Evolutionary conservation across 92 coral and sea anemone genomes (phyloP).

Genomic region (Phenganax marumi): DNA sequence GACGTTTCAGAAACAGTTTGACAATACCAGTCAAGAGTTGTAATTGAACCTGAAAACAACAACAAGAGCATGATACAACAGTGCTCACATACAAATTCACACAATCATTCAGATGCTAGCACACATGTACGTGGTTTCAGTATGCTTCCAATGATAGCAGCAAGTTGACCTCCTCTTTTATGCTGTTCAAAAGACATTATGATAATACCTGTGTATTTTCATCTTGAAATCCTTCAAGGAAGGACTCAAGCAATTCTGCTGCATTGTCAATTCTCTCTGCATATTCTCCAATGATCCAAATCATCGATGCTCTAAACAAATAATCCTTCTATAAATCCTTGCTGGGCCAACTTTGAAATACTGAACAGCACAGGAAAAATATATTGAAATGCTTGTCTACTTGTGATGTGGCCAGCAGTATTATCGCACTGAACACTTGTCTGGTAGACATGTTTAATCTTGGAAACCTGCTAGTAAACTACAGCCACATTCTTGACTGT

Average conservation of each 20-base stretch:
- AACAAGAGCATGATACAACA: not conserved
- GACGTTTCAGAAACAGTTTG: conserved; percentile 92
- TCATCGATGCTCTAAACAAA: conserved; percentile 88
- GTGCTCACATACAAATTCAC: too few relatives aligned
- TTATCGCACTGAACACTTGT: conserved; percentile 9
- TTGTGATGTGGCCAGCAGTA: conserved; percentile 23
- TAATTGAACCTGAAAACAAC: conserved; percentile 75
- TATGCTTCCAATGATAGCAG: not conserved
- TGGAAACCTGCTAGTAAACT: conserved; percentile 20
- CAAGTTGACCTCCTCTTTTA: not conserved
- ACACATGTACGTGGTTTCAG: not conserved
- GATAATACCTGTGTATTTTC: conserved; percentile 84
- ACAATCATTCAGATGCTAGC: not conserved
- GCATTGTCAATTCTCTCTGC: conserved; percentile 99
- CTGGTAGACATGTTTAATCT: conserved; percentile 22
- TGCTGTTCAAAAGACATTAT: not conserved
- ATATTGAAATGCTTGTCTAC: conserved; percentile 8
- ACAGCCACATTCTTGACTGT: conserved; percentile 11
- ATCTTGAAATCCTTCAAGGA: conserved; percentile 99
- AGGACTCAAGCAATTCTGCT: conserved; percentile 94
- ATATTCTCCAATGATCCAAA: conserved; percentile 99
- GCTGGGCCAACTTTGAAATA: not conserved
- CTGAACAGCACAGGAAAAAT: too few relatives aligned
- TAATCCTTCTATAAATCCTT: not conserved
- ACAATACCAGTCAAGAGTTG: conserved; percentile 96